These are phyloP conservation scores for Lomographa bimaculata DNA, from an alignment of 2,888 invertebrate species.

Conservation along the genomic window DNA sequence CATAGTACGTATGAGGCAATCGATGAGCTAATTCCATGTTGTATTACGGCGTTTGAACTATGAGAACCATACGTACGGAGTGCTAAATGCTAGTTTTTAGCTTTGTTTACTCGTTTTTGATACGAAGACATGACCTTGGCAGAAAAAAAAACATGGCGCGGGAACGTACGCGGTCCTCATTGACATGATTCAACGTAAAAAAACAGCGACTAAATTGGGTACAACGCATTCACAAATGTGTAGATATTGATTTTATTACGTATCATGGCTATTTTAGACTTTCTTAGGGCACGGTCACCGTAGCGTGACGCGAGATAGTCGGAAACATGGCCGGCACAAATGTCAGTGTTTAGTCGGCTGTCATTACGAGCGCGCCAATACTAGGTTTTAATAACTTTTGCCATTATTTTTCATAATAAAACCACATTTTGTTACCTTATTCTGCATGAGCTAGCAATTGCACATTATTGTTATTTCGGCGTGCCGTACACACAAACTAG, in stretches of 20 bases:
- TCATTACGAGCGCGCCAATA: constrained; percentile 57
- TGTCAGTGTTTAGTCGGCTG: constrained; percentile 61
- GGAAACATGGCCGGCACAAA: constrained; percentile 80
- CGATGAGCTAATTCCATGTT: constrained; percentile 62
- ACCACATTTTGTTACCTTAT: no score
- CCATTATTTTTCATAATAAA: constrained; percentile 1
- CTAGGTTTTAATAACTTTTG: no score
- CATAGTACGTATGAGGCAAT: constrained; percentile 64
- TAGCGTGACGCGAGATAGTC: constrained; percentile 75
- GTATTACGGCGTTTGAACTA: constrained; percentile 32
- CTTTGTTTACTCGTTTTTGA: constrained; percentile 79
- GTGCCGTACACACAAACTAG: constrained; percentile 55
- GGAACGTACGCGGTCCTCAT: constrained; percentile 67
- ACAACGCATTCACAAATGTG: constrained; percentile 31
- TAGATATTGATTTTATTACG: constrained; percentile 61
- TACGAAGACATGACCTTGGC: constrained; percentile 78
- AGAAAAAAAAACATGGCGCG: constrained; percentile 82
- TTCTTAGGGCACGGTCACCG: constrained; percentile 65
- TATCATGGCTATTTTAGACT: constrained; percentile 65
- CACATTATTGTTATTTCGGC: constrained; percentile 52
- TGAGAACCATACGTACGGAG: constrained; percentile 29
- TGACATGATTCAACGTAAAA: constrained; percentile 48
- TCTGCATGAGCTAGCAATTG: constrained; percentile 17
- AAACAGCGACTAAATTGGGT: constrained; percentile 36
- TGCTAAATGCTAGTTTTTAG: constrained; percentile 41